phyloP scores from a whole-genome alignment of 2,888 invertebrate species.

The Paralinhomoeus sp. region DNA sequence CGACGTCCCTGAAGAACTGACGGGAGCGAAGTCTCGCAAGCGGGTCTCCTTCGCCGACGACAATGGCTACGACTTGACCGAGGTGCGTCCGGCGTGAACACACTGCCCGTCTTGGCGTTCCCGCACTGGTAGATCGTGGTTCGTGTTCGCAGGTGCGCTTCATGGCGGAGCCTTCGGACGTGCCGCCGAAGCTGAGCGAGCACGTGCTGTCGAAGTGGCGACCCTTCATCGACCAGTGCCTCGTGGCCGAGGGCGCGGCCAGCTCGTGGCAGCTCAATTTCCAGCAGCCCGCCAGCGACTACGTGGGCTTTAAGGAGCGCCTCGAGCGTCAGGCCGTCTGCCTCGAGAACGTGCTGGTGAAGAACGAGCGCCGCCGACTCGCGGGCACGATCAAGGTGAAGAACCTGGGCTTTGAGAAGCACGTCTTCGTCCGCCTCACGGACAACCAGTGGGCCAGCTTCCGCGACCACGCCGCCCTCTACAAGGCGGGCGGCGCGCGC shows the following conservation, averaged over 20 bases:
- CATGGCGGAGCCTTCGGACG: slow-evolving; percentile 57
- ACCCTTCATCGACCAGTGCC: slow-evolving; percentile 7
- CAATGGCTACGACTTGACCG: slow-evolving; percentile 26
- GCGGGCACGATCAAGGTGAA: slow-evolving; percentile 66
- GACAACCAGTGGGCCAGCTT: slow-evolving; percentile 58
- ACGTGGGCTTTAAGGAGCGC: slow-evolving; percentile 35
- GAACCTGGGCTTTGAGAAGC: slow-evolving; percentile 64
- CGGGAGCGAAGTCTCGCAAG: no score
- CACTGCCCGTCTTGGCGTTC: no score
- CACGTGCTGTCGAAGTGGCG: slow-evolving; percentile 10
- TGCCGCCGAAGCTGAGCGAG: slow-evolving; percentile 41
- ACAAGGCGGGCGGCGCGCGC: slow-evolving; percentile 26
- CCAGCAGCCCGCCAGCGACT: slow-evolving; percentile 74
- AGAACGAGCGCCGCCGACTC: slow-evolving; percentile 51
- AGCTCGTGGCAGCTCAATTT: slow-evolving; percentile 56
- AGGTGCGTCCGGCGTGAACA: no score
- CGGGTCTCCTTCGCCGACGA: slow-evolving; percentile 30
- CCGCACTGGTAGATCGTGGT: no score
- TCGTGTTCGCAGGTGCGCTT: slow-evolving; percentile 25
- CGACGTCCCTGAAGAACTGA: no score
- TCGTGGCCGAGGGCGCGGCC: slow-evolving; percentile 12
- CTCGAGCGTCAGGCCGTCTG: slow-evolving; percentile 57
- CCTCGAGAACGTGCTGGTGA: slow-evolving; percentile 70
- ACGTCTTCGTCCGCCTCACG: slow-evolving; percentile 55
- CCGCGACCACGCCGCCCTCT: slow-evolving; percentile 44